Base-by-base conservation (phyloP, 2,888 invertebrate genomes). In the Reticulitermes lucifugus region DNA sequence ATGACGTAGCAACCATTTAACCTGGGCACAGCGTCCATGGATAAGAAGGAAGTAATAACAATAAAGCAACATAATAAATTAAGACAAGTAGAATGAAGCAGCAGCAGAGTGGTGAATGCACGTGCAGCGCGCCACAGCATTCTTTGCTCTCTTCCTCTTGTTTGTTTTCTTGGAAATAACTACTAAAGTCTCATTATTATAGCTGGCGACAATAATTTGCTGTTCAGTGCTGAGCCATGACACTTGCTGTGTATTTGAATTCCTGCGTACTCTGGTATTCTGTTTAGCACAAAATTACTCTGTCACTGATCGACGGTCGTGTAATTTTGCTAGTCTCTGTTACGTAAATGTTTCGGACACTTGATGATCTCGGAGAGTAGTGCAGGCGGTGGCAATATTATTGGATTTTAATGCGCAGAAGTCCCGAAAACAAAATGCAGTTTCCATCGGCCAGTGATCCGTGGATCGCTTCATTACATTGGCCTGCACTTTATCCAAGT, bases 161-260 rank as follows among this genome's bases (percentile, higher is more conserved):
- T 65, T 41, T 14, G 4, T n/a, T 35, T 35, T 29, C n/a, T 35
- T 81, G 81, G 43, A 81, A 70, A 81, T 65, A 81, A 41, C 60
- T 65, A 81, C 65, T 81, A 81, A 35, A 81, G 81, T 5, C 81
- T 81, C 41, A 60, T 79, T 79, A 59, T 60, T 41, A 81, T 43
- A 65, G 65, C 65, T 43, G 22, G 43, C 3, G 70, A 70, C 81
- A 70, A 65, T 65, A 43, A 81, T 81, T 81, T 81, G 65, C 65
- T 46, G 60, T 9, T n/a, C 25, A 9, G 79, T 12, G 25, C 25
- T 29, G 10, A 55, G 55, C 7, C 21, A 21, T 73, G 65, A 21
- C 10, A 18, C 29, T 71, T 71, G 71, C 35, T 29, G n/a, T 71
- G 71, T 71, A 25, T 71, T 71, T 18, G 60, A 12, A 22, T 60